Percentiles rank a stretch among this genome's conserved stretches.
These are phyloP conservation scores for Scaptomyza polygonia DNA, from an alignment of 2,888 invertebrate genomes.

Conservation along the genomic window DNA sequence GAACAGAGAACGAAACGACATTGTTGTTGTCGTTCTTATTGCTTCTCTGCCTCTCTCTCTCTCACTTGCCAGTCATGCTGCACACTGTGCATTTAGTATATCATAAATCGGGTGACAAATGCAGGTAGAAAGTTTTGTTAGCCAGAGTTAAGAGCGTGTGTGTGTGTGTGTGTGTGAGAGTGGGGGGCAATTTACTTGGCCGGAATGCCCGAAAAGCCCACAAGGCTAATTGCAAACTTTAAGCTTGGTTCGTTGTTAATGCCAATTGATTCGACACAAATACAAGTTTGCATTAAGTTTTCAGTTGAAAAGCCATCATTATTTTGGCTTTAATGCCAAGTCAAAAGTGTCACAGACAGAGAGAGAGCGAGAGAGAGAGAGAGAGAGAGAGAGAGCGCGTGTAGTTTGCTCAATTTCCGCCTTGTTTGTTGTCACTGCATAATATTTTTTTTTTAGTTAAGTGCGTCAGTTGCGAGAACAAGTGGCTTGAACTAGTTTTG, in stretches of 20 bases:
- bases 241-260: conserved; percentile 56
- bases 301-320: conserved; percentile 68
- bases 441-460: conserved; percentile 75
- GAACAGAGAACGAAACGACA: conserved; percentile 59
- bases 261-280: conserved; percentile 68
- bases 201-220: conserved; percentile 25
- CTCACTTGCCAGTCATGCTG: neutral
- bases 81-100: conserved; percentile 26
- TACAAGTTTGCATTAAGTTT: conserved; percentile 68
- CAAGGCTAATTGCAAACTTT: conserved; percentile 47
- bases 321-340: conserved; percentile 25
- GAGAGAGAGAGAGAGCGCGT: neutral
- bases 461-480: conserved; percentile 79
- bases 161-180: neutral
- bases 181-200: conserved; percentile 6
- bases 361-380: too few species aligned
- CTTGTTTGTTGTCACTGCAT: conserved; percentile 68
- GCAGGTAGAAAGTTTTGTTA: conserved; percentile 73
- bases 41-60: neutral
- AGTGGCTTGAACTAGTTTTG: conserved; percentile 75
- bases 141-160: conserved; percentile 37
- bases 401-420: conserved; percentile 45
- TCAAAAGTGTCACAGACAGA: neutral
- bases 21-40: conserved; percentile 24
- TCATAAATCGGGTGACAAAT: conserved; percentile 77